Evolutionary conservation across 2,888 invertebrate species (phyloP).

Genomic region (Portevinia maculata): DNA sequence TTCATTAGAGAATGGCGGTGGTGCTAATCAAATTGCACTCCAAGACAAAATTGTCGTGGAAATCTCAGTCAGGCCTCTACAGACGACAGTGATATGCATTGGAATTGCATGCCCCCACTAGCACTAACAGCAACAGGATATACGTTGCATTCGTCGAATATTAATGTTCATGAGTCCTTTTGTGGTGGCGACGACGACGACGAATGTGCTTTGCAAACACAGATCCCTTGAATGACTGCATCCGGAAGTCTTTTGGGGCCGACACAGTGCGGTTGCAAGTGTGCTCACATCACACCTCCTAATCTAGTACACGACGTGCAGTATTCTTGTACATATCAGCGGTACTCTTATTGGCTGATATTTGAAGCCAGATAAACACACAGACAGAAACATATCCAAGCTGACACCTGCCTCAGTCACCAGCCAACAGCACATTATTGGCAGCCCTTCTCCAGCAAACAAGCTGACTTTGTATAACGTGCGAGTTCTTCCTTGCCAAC

Average conservation of each 20-base stretch:
- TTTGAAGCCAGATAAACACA: conserved; percentile 21
- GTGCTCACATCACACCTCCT: conserved; percentile 14
- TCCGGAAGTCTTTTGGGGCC: conserved; percentile 18
- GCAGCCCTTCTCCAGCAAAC: conserved; percentile 20
- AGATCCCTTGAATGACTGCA: not conserved
- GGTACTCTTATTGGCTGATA: conserved; percentile 43
- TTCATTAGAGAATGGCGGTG: conserved; percentile 36
- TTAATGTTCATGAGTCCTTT: conserved; percentile 32
- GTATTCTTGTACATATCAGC: conserved; percentile 2
- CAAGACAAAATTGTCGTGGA: conserved; percentile 45
- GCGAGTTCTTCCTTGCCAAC: conserved; percentile 32
- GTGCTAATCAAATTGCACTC: conserved; percentile 56
- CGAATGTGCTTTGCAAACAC: conserved; percentile 6
- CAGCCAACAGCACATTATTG: conserved; percentile 27
- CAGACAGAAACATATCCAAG: not conserved
- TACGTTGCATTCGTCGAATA: conserved; percentile 46
- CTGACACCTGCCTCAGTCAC: too few relatives aligned
- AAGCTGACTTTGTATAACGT: conserved; percentile 42
- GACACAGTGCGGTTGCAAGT: not conserved
- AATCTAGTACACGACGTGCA: conserved; percentile 13
- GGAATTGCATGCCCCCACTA: conserved; percentile 15
- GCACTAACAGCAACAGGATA: not conserved
- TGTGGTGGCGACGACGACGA: conserved; percentile 5
- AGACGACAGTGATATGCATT: conserved; percentile 28
- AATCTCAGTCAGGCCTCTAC: conserved; percentile 35